Evolutionary conservation across 1,140 invertebrate genomes (phyloP).

Genomic region (Oreohelix idahoensis): DNA sequence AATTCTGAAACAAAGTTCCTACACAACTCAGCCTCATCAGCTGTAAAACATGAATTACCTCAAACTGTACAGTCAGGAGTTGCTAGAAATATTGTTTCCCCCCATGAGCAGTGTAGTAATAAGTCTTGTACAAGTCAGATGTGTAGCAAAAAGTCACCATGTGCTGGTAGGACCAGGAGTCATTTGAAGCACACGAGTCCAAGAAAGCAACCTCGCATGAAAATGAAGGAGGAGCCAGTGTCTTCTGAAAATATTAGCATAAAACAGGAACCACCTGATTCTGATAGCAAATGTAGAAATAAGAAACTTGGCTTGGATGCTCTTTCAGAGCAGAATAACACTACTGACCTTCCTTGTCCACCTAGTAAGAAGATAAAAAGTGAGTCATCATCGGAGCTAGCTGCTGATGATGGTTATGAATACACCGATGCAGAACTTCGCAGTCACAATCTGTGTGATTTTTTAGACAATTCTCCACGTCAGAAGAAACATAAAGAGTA

Average conservation of each 20-base stretch:
- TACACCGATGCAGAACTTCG: conserved; percentile 37
- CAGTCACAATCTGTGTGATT: conserved; percentile 33
- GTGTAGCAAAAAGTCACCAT: conserved; percentile 4
- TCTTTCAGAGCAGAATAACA: background rate
- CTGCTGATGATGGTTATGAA: conserved; percentile 30
- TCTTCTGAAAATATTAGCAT: background rate
- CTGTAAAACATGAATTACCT: background rate
- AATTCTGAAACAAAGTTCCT: conserved; percentile 16
- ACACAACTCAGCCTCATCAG: background rate
- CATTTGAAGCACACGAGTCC: background rate
- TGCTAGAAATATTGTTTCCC: background rate
- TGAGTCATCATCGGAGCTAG: background rate
- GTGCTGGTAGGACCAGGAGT: background rate
- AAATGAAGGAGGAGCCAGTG: background rate
- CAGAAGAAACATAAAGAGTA: conserved; percentile 16
- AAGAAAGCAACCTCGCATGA: background rate
- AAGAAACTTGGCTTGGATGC: conserved; percentile 17
- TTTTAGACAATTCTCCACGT: conserved; percentile 35
- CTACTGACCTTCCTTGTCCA: background rate
- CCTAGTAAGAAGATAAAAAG: conserved; percentile 9
- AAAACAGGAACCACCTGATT: conserved; percentile 30
- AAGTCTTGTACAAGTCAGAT: background rate
- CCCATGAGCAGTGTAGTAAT: background rate
- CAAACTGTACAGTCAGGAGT: background rate
- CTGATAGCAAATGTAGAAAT: background rate